Evolutionary conservation across 2,888 invertebrate genomes (phyloP).

Genomic region (Sphaeridia pumilis): DNA sequence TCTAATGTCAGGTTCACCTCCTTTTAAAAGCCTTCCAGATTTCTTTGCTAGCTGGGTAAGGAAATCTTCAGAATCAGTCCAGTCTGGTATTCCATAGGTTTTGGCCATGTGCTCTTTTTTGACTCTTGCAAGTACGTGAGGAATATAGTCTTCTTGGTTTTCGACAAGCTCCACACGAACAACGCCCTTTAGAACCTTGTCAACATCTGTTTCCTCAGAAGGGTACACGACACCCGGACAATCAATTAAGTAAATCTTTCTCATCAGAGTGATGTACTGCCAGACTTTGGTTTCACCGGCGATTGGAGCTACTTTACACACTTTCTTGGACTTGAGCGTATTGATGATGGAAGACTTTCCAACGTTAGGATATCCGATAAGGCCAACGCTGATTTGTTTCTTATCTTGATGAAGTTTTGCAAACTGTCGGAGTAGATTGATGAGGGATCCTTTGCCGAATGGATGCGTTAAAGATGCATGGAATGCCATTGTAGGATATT

Average conservation of each 20-base stretch:
- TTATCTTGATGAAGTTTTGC: constrained; percentile 89
- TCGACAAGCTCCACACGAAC: constrained; percentile 90
- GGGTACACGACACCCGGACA: constrained; percentile 99
- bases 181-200: constrained; percentile 86
- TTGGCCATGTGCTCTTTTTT: constrained; percentile 76
- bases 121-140: constrained; percentile 71
- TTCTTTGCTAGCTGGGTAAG: constrained; percentile 77
- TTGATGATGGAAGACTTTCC: constrained; percentile 99
- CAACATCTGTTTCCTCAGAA: constrained; percentile 72
- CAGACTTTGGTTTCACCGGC: constrained; percentile 97
- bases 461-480: constrained; percentile 98
- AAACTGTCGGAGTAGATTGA: constrained; percentile 90
- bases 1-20: constrained; percentile 88
- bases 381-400: constrained; percentile 96
- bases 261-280: constrained; percentile 99
- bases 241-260: constrained; percentile 61
- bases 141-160: constrained; percentile 89
- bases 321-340: constrained; percentile 87
- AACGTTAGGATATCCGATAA: constrained; percentile 98
- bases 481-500: constrained; percentile 96
- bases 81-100: constrained; percentile 76
- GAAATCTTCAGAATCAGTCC: constrained; percentile 74
- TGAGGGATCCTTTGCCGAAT: constrained; percentile 94
- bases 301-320: constrained; percentile 96
- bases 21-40: constrained; percentile 81